Conservation (phyloP, 2,113 vertebrate genomes). For the Turnix velox region DNA sequence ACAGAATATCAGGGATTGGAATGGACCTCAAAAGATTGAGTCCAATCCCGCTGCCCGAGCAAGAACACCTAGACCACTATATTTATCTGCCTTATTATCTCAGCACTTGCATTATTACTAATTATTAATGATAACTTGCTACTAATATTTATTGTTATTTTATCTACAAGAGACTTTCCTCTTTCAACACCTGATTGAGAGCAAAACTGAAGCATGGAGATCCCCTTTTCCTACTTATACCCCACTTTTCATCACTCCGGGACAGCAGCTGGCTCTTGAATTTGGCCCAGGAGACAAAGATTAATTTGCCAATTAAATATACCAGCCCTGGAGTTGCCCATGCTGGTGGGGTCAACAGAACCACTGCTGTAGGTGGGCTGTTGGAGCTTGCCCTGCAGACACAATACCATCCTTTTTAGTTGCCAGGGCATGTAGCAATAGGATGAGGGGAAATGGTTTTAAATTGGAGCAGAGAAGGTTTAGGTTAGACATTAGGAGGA, state of each 20-base stretch:
- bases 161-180: neutral
- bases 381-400: neutral
- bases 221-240: neutral
- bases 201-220: neutral
- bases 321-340: neutral
- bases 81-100: neutral
- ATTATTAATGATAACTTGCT: neutral
- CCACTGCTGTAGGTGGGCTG: accelerated
- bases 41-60: too few relatives aligned
- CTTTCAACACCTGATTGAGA: neutral
- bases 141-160: neutral
- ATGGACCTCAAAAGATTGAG: too few relatives aligned
- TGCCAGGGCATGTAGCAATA: too few relatives aligned
- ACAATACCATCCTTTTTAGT: neutral
- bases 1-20: too few relatives aligned
- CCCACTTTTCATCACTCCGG: neutral
- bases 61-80: too few relatives aligned
- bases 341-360: neutral
- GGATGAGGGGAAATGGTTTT: too few relatives aligned
- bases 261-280: neutral
- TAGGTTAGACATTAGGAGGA: too few relatives aligned
- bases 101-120: neutral
- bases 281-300: neutral
- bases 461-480: too few relatives aligned
- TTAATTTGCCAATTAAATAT: neutral